phyloP scores from a whole-genome alignment of 2,797 vertebrate genomes.

The Ctenopoma kingsleyae region DNA sequence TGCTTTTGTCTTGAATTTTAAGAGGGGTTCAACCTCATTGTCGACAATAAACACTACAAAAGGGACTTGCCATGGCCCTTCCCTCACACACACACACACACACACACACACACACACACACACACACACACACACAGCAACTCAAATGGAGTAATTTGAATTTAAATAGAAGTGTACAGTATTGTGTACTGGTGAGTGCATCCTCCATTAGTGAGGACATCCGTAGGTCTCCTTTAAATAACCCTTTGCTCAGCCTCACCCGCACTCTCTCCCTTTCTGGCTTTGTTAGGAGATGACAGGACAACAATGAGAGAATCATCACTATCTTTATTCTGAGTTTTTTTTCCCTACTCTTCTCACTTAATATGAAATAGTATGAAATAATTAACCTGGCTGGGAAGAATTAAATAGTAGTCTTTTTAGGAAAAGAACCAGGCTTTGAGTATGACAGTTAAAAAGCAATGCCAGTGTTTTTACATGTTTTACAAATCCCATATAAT shows the following conservation, averaged over 20 bases:
- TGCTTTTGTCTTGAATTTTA: slow-evolving; percentile 74
- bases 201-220: slow-evolving; percentile 74
- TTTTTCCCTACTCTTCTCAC: slow-evolving; percentile 26
- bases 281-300: slow-evolving; percentile 66
- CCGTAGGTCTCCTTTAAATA: slow-evolving; percentile 73
- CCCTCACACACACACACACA: slow-evolving; percentile 29
- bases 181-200: slow-evolving; percentile 64
- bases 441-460: slow-evolving; percentile 23
- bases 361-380: slow-evolving; percentile 50
- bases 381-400: slow-evolving; percentile 51
- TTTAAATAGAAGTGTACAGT: slow-evolving; percentile 80
- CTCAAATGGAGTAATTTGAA: slow-evolving; percentile 71
- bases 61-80: slow-evolving; percentile 37
- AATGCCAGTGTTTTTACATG: slow-evolving; percentile 5
- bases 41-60: slow-evolving; percentile 70
- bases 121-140: slow-evolving; percentile 35
- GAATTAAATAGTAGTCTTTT: slow-evolving; percentile 43
- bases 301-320: slow-evolving; percentile 70
- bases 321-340: slow-evolving; percentile 32
- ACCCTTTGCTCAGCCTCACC: slow-evolving; percentile 47
- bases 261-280: slow-evolving; percentile 28
- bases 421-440: slow-evolving; percentile 29
- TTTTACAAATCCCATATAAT: slow-evolving; percentile 15
- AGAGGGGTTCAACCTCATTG: slow-evolving; percentile 70
- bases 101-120: slow-evolving; percentile 35